Percentiles rank a stretch among this genome's conserved stretches.
Evolutionary conservation across 1,140 invertebrate genomes (phyloP).

Genomic region (Arctopsyche grandis): DNA sequence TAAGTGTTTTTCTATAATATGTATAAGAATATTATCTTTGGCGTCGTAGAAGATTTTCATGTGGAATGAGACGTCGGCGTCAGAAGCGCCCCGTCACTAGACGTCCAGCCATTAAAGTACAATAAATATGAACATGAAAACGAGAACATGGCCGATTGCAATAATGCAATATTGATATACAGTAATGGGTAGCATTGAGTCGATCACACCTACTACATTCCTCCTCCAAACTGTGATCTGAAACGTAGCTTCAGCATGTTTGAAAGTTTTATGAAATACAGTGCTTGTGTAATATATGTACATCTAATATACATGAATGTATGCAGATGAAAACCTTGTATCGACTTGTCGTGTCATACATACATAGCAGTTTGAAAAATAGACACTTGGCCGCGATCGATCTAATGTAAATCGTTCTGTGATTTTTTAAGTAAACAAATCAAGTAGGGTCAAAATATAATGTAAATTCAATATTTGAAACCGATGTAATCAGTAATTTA

Average conservation of each 20-base stretch:
- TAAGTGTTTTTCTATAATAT: too few relatives aligned
- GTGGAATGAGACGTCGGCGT: not conserved
- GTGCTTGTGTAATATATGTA: too few relatives aligned
- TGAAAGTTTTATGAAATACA: too few relatives aligned
- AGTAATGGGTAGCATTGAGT: conserved; percentile 19
- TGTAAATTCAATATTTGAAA: conserved; percentile 30
- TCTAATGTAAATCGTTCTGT: not conserved
- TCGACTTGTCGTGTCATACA: too few relatives aligned
- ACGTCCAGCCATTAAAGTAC: conserved; percentile 23
- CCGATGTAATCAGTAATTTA: conserved; percentile 31
- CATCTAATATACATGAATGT: too few relatives aligned
- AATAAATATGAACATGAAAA: conserved; percentile 44
- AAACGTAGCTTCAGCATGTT: not conserved
- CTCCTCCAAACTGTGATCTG: not conserved
- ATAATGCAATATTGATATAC: conserved; percentile 51
- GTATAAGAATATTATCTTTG: too few relatives aligned
- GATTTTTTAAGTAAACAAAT: conserved; percentile 31
- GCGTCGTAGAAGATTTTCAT: not conserved
- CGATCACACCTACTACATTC: conserved; percentile 45
- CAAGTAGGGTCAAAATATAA: conserved; percentile 2
- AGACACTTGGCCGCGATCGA: too few relatives aligned
- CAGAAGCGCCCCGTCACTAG: conserved; percentile 20
- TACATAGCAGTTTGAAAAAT: too few relatives aligned
- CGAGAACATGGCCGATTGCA: conserved; percentile 48
- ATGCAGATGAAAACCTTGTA: too few relatives aligned